These are phyloP conservation scores for Pseudococcus viburni DNA, from an alignment of 2,888 invertebrate genomes.

Conservation along the genomic window DNA sequence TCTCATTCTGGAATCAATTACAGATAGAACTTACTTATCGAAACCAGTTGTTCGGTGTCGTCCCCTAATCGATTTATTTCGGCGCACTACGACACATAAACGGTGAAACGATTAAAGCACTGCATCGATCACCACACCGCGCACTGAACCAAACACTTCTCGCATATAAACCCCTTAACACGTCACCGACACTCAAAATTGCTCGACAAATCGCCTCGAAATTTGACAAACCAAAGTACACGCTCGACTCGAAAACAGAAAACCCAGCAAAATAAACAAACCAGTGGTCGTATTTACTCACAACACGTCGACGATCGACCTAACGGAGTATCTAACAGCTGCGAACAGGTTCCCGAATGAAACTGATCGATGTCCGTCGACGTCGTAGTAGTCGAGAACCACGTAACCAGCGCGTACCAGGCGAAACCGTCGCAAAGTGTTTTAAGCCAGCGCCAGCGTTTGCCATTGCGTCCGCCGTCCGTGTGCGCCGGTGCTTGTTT, in stretches of 20 bases:
- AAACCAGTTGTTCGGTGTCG: not conserved
- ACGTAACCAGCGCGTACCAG: conserved; percentile 48
- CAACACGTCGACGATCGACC: not conserved
- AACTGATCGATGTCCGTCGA: conserved; percentile 34
- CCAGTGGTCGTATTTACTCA: not conserved
- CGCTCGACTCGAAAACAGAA: not conserved
- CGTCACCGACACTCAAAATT: not conserved
- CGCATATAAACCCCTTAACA: not conserved
- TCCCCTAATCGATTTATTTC: not conserved
- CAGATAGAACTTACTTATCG: not conserved
- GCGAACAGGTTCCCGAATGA: conserved; percentile 40
- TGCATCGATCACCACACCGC: not conserved
- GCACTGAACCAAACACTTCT: not conserved
- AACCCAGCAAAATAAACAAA: conserved; percentile 18
- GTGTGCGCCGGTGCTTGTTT: not conserved
- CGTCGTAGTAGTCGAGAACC: conserved; percentile 12
- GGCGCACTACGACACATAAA: conserved; percentile 11
- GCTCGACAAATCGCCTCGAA: not conserved
- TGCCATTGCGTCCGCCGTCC: no score
- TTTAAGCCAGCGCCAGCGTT: not conserved
- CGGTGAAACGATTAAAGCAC: not conserved
- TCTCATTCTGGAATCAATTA: no score
- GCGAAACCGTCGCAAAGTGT: conserved; percentile 44
- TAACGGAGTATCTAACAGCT: not conserved
- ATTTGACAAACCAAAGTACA: not conserved